Conservation (phyloP, 2,797 vertebrate genomes). For the Hozukius guyotensis region DNA sequence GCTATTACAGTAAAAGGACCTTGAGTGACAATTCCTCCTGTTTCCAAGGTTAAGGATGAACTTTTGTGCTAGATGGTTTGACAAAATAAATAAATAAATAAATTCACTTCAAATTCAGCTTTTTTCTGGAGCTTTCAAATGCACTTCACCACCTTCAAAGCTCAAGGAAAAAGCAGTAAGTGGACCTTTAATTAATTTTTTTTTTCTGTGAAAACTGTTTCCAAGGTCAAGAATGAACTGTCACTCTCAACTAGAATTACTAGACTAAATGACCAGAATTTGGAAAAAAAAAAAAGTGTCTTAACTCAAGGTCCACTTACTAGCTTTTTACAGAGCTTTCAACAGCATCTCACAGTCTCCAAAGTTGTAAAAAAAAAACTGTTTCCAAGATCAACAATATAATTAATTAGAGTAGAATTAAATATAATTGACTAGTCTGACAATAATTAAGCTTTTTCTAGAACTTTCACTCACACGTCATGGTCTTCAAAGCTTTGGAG, state of each 20-base stretch:
- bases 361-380: not conserved
- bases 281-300: too few relatives aligned
- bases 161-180: not conserved
- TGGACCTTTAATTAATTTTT: not conserved
- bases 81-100: too few relatives aligned
- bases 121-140: not conserved
- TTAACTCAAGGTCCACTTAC: too few relatives aligned
- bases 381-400: not conserved
- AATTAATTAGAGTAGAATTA: not conserved
- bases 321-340: not conserved
- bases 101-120: too few relatives aligned
- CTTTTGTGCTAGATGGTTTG: too few relatives aligned
- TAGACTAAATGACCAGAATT: too few relatives aligned
- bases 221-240: too few relatives aligned
- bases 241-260: too few relatives aligned
- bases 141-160: not conserved
- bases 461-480: not conserved
- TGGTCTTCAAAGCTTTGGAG: not conserved
- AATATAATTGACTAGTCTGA: too few relatives aligned
- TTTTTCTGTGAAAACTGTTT: not conserved
- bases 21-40: too few relatives aligned
- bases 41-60: too few relatives aligned
- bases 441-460: not conserved
- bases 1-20: too few relatives aligned
- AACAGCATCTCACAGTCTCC: not conserved